Base-by-base conservation (phyloP, 2,888 invertebrate genomes). In the Phyllotreta cruciferae region DNA sequence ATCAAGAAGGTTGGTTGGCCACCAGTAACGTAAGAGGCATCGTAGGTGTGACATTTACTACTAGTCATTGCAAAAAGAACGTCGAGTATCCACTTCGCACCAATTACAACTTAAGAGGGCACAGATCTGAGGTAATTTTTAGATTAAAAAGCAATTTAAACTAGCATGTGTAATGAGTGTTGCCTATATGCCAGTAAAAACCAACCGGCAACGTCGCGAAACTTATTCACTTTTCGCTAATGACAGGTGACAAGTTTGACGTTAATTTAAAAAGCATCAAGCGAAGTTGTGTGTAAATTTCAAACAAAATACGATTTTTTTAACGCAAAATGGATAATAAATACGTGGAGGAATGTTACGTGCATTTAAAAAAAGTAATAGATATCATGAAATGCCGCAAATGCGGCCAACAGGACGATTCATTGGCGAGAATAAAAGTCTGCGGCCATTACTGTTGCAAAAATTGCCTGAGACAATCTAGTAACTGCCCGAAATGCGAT, bases 1-100 rank as follows among this genome's bases (percentile, higher is more conserved):
- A 96, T 80, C 95, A 96, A 83, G 97, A 98, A 82, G 98, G 97
- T 53, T 98, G 98, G 98, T 84, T 98, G 78, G 96, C 97, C 66
- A 94, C 94, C 49, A 97, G 96, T 73, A 98, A 97, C 82, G 90
- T 93, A 64, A 88, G 94, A 74, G 96, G 97, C 44, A 91, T 97
- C 73, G 95, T 97, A 61, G 97, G 98, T 61, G 96, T 96, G 56
- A 98, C 97, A 62, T 97, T 96, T 82, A 97, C 97, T 60, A 93
- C 96, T 52, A 94, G 95, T 68, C 94, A 96, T 81, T 94, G 93
- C 83, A 89, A 91, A 74, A 91, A 92, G 74, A 91, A 91, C 73
- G 88, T 92, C 75, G 93, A 93, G 78, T 87, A 92, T 79, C 97
- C 97, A 2, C 84, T 91, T 60, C 86, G 97, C 73, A 95, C 96